These are phyloP conservation scores for Noctilio leporinus DNA, from an alignment of 2,113 vertebrate species.

Conservation along the genomic window DNA sequence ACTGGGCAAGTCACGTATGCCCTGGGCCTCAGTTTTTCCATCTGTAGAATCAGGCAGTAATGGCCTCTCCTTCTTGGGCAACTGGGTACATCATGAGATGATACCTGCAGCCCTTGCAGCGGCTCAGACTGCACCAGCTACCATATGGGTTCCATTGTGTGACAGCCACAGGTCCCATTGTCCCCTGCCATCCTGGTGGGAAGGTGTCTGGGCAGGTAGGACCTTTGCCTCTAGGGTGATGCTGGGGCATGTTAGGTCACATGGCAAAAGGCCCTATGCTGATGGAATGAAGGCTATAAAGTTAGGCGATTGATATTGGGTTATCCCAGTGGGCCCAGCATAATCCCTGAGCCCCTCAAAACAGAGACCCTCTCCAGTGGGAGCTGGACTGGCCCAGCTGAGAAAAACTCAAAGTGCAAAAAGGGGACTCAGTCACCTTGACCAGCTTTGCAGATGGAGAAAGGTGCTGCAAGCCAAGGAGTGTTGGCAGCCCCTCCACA, in stretches of 20 bases:
- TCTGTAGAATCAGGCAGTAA: background rate
- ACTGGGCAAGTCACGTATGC: background rate
- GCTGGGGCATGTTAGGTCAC: too few species aligned
- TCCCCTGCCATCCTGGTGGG: background rate
- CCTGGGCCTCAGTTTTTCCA: conserved; percentile 33
- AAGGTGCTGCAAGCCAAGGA: background rate
- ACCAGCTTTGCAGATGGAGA: background rate
- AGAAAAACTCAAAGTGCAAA: background rate
- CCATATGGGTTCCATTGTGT: background rate
- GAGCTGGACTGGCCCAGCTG: background rate
- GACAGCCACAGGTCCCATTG: too few species aligned
- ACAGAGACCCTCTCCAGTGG: background rate
- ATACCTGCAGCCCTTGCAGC: too few species aligned
- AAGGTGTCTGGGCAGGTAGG: background rate
- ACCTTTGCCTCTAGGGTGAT: rapidly evolving
- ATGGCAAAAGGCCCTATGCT: background rate
- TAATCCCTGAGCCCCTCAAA: background rate
- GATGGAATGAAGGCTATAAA: background rate
- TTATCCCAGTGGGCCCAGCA: background rate
- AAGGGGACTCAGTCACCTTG: rapidly evolving
- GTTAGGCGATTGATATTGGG: background rate
- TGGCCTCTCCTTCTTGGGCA: background rate
- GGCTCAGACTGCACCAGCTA: rapidly evolving
- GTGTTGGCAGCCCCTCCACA: rapidly evolving
- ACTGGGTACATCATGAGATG: background rate